Evolutionary conservation across 1,140 invertebrate species (phyloP).

Genomic region (Pseudomyrmex dendroicus): DNA sequence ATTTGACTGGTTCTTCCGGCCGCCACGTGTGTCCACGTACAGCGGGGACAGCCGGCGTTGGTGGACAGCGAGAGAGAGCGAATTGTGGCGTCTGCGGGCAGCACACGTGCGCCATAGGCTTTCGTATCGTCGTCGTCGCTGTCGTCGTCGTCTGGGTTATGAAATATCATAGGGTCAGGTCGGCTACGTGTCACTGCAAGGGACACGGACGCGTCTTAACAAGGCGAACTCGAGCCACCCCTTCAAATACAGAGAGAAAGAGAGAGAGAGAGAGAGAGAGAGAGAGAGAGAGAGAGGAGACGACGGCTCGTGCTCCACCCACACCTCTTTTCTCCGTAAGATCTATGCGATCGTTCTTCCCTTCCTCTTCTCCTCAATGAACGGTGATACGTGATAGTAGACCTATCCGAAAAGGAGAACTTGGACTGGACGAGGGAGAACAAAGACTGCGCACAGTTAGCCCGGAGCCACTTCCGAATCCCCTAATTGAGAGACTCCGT

Average conservation of each 20-base stretch:
- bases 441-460: constrained; percentile 67
- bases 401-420: constrained; percentile 51
- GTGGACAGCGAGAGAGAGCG: constrained; percentile 47
- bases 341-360: constrained; percentile 42
- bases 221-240: constrained; percentile 66
- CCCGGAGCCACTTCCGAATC: constrained; percentile 67
- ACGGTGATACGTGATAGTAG: constrained; percentile 66
- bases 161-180: constrained; percentile 74
- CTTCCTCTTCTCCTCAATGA: constrained; percentile 36
- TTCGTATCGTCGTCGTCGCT: constrained; percentile 48
- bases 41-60: background rate
- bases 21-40: constrained; percentile 47
- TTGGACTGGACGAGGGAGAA: constrained; percentile 45
- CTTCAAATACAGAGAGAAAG: constrained; percentile 59
- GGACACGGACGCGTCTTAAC: constrained; percentile 66
- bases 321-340: constrained; percentile 39
- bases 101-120: constrained; percentile 41
- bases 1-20: constrained; percentile 33
- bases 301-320: constrained; percentile 48
- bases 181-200: constrained; percentile 61
- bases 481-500: constrained; percentile 70
- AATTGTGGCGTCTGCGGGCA: constrained; percentile 57
- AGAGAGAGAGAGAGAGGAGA: too few relatives aligned
- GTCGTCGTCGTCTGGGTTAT: constrained; percentile 65
- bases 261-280: background rate